Conservation (phyloP, 1,140 invertebrate species). For the Orius laevigatus region DNA sequence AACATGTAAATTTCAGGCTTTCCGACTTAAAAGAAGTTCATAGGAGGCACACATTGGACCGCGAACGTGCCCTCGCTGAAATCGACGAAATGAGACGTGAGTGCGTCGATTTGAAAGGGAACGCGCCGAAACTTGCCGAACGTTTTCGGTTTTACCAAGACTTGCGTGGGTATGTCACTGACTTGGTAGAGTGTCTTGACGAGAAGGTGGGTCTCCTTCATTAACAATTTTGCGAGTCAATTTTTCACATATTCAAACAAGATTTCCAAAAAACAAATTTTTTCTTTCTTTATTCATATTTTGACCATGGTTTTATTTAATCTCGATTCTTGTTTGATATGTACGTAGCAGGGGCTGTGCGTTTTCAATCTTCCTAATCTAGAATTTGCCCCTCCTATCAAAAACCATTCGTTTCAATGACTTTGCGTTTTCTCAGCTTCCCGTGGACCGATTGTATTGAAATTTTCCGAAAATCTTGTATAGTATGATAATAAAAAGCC, state of each 20-base stretch:
- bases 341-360: neutral
- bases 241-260: neutral
- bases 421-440: no score
- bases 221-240: neutral
- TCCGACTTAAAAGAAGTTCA: constrained; percentile 39
- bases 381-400: no score
- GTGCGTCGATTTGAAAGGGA: constrained; percentile 38
- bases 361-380: no score
- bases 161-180: constrained; percentile 85
- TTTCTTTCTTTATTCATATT: no score
- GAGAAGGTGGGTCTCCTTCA: constrained; percentile 52
- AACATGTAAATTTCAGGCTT: constrained; percentile 29
- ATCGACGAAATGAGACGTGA: constrained; percentile 42
- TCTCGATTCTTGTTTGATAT: no score
- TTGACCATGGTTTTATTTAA: no score
- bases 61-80: constrained; percentile 36
- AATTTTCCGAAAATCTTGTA: no score
- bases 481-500: no score
- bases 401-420: no score
- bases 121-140: constrained; percentile 48
- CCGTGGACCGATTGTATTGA: no score
- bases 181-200: constrained; percentile 91
- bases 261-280: no score
- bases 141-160: constrained; percentile 89
- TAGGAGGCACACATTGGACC: constrained; percentile 34